Base-by-base conservation (phyloP, 2,888 invertebrate genomes). In the Danaus chrysippus region DNA sequence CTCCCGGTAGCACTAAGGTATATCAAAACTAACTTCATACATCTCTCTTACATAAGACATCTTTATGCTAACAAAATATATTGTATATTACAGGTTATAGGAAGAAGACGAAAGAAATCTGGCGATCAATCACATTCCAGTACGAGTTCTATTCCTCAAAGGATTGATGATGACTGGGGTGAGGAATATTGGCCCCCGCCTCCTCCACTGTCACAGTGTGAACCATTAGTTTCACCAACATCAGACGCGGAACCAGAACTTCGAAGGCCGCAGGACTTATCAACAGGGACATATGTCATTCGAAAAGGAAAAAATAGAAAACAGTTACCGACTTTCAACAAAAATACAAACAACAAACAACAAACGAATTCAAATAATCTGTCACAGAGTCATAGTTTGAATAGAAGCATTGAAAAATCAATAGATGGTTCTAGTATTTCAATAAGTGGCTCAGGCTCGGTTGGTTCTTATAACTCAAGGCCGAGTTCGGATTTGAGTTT, bases 211-310 rank as follows among this genome's bases (percentile, higher is more conserved):
- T 92, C 94, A n/a, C 92, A 92, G 58, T 93, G 93, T 71, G 93
- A 93, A 63, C 93, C 94, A 10, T 92, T 94, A 9, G 92, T 93
- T 10, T 95, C 95, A 0, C 94, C 95, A 6, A 93, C 92, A 70
- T 94, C 95, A 8, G 95, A 95, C 76, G 81, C 72, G 41, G 91
- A 91, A 61, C 74, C 80, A 10, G 91, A 91, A 61, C 73, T 75
- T 15, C 81, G 90, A 54, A 79, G 86, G 44, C 68, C 72, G 42
- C 84, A 84, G 67, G 89, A 87, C 66, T 71, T 85, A 52, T 82
- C 86, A 3, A 84, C 93, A 66, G 96, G 96, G 42, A 96, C 96
- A n/a, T 96, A 96, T 77, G 94, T 96, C 46, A 95, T 96, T 65
- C 91, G 96, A 54, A 93, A 94, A 67, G 95, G 95, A 56, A 93